Conservation (phyloP, 2,797 vertebrate species). For the Podarcis lilfordi region DNA sequence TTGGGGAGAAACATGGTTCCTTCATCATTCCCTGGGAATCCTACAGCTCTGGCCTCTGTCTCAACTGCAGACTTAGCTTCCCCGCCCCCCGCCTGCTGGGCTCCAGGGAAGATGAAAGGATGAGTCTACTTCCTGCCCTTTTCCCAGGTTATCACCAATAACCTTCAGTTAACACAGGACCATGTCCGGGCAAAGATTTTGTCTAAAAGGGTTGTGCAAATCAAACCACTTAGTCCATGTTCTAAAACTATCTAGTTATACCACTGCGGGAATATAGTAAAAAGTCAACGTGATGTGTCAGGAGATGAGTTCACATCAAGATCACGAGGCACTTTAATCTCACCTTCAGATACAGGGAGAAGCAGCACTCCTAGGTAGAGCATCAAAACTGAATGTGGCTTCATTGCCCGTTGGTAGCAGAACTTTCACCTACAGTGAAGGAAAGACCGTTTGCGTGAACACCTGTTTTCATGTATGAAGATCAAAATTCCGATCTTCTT, state of each 20-base stretch:
- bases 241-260: not conserved
- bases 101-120: not conserved
- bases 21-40: not conserved
- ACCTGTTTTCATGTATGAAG: not conserved
- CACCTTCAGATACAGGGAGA: slow-evolving; percentile 19
- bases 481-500: not conserved
- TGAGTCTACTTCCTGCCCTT: not conserved
- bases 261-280: not conserved
- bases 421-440: not conserved
- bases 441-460: not conserved
- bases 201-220: not conserved
- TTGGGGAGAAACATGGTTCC: not conserved
- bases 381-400: not conserved
- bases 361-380: slow-evolving; percentile 8
- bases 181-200: not conserved
- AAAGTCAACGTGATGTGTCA: not conserved
- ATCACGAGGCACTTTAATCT: slow-evolving; percentile 30
- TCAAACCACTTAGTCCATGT: not conserved
- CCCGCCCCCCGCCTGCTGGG: not conserved
- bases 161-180: not conserved
- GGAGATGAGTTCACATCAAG: not conserved
- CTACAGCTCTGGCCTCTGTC: not conserved
- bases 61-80: not conserved
- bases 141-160: not conserved
- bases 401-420: not conserved